Evolutionary conservation across 1,140 invertebrate species (phyloP), one percentile per base, ranked within the genome.

Genomic region (Plutomurus gul): DNA sequence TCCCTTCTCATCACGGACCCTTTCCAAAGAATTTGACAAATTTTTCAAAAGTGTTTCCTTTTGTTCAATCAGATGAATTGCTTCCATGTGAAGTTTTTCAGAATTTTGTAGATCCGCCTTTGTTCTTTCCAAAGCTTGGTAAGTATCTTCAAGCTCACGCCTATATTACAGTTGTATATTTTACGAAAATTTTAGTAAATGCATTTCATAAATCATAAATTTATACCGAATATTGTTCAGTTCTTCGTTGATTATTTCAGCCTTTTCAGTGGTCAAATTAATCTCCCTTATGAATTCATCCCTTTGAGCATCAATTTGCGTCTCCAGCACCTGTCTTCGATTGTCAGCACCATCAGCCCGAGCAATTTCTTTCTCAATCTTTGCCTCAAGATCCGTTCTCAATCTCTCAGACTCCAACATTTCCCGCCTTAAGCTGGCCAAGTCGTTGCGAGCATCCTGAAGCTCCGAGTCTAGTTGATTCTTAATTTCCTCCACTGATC

Each of bases 281-380:
- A 83, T 81, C 78, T 83, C 80, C 18, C 80, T n/a, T 37, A 81
- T 60, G 56, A 80, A 83, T 73, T 83, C 80, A 8, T 81, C 80
- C 11, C 93, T 88, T 27, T 93, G 85, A 0, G 92, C 90, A 0
- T 93, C 92, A 0, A 94, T 84, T 71, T 93, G 89, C 84, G 94
- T 93, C 87, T 93, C 91, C 16, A 90, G 82, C 25, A 82, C 43
- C 11, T 70, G 72, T 22, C 76, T 75, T 74, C 60, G 46, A 47
- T 78, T 80, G 33, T 84, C 81, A 16, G 81, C 73, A 13, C 49
- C 70, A 65, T 83, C 83, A 25, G 46, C 79, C 51, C 80, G 36
- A 11, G 76, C 60, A 6, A 77, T 79, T 56, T 76, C 43, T 47
- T 80, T 81, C 49, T 84, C 83, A n/a, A 83, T 46, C 27, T 80